Evolutionary conservation across 2,888 invertebrate species (phyloP), one percentile per base, ranked within the genome.

Genomic region (Penaeus monodon): DNA sequence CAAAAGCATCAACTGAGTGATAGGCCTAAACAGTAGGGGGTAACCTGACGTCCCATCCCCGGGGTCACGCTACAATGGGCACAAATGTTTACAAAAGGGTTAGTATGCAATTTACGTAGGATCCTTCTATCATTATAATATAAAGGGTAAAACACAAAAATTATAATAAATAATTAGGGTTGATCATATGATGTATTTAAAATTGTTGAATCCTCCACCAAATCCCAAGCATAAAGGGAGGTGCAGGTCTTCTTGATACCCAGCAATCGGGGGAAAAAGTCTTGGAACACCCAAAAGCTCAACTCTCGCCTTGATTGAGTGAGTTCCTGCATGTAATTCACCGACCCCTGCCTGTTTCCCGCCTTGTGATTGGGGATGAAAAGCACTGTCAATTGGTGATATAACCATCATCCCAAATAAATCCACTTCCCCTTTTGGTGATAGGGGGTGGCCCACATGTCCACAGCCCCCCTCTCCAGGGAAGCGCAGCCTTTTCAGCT

Each of bases 161-260:
- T 38, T 38, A 38, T 2, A 38, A 6, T 38, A 38, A 38, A 38
- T 38, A 38, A 38, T 38, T 38, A 38, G 3, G 33, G 33, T 38
- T 38, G 4, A 38, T 38, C 33, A 38, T 38, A 6, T 38, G 33
- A 38, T 6, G 33, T 38, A 38, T 38, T 6, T 38, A 38, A 6
- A 6, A 38, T 73, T 29, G 68, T 86, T 86, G 66, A 86, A 86
- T 20, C 86, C 65, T 83, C 83, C 17, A 57, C 63, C 80, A 33
- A 49, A 20, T 20, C 17, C 1, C n/a, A 78, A 44, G 10, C 44
- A 29, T 57, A 17, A 64, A 81, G 10, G 81, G 83, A 33, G 14
- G 83, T 76, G 2, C 68, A 22, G 14, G 27, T 74, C 38, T 77
- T 79, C 7, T 49, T 78, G 12, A 82, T n/a, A 6, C 79, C 83